Percentiles rank a stretch among this genome's conserved stretches.
Evolutionary conservation across 2,113 vertebrate genomes (phyloP).

Genomic region (Trachemys scripta): DNA sequence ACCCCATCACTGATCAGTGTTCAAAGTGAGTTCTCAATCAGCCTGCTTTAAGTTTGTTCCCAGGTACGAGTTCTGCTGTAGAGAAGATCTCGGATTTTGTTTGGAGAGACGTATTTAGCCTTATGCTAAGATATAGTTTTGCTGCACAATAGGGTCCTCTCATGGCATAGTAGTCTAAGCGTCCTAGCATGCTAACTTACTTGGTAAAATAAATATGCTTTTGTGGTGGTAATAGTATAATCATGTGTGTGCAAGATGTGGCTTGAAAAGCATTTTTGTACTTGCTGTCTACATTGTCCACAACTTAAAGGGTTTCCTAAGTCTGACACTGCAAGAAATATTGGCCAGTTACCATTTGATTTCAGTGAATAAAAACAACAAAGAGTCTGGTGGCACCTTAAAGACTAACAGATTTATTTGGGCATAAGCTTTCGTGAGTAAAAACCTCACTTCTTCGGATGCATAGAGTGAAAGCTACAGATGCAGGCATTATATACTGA

Average conservation of each 20-base stretch:
- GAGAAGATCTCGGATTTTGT: conserved; percentile 58
- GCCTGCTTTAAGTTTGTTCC: background rate
- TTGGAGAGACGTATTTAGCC: conserved; percentile 70
- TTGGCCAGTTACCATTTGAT: background rate
- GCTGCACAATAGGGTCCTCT: conserved; percentile 70
- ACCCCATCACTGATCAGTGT: accelerated
- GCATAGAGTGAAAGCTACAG: too few relatives aligned
- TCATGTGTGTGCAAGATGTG: conserved; percentile 2
- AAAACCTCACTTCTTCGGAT: too few relatives aligned
- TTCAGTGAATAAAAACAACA: background rate
- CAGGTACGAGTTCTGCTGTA: conserved; percentile 12
- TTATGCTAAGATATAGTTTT: conserved; percentile 64
- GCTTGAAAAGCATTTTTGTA: background rate
- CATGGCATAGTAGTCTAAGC: conserved; percentile 63
- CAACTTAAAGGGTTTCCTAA: too few relatives aligned
- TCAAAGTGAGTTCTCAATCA: accelerated
- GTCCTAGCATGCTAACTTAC: conserved; percentile 55
- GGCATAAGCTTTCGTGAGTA: too few relatives aligned
- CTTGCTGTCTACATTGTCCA: conserved; percentile 4
- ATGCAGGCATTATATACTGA: too few relatives aligned
- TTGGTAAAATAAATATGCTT: conserved; percentile 41
- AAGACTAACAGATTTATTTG: too few relatives aligned
- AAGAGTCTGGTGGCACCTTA: too few relatives aligned
- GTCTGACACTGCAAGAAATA: background rate
- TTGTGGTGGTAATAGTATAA: conserved; percentile 45